Base-by-base conservation (phyloP, 2,888 invertebrate genomes). In the Habrosyne pyritoides region DNA sequence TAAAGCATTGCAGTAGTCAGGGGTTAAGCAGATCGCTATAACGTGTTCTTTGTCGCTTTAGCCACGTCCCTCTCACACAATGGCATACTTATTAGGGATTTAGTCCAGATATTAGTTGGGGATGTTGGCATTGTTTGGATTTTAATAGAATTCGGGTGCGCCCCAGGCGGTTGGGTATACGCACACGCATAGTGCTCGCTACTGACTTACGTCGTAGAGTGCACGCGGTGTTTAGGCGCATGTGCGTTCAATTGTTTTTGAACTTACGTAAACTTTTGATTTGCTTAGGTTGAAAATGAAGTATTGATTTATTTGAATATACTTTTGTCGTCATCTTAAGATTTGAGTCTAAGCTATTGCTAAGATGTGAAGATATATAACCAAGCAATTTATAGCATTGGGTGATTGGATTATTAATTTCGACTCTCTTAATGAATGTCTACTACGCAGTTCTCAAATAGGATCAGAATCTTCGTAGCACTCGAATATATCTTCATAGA, bases 31-130 rank as follows among this genome's bases (percentile, higher is more conserved):
- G 88, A 91, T 91, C 89, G 91, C 80, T 89, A 89, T 92, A 91
- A 92, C 91, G 87, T 89, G 91, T 89, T 90, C 91, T 92, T 92
- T 91, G 91, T 91, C 83, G 89, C 83, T 86, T 86, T 78, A 77
- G 83, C 87, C 87, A 82, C 87, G 89, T 90, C 92, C 87, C 92
- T 91, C 91, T 90, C 91, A 86, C 86, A 91, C 92, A 91, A 91
- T 91, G 91, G 92, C 91, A 91, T 91, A 92, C 92, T 92, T 92
- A 92, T 92, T 91, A 92, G 92, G 91, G 92, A 91, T 91, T 91
- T 91, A 91, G 91, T 91, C 89, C 92, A 91, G 92, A 91, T 92
- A 92, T 91, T 91, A 92, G 91, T 91, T 91, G 89, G 91, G 91
- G 92, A 89, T 89, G 88, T 81, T 75, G 86, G 86, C 78, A 91